Evolutionary conservation across 2,888 invertebrate species (phyloP).

Genomic region (Temnothorax unifasciatus): DNA sequence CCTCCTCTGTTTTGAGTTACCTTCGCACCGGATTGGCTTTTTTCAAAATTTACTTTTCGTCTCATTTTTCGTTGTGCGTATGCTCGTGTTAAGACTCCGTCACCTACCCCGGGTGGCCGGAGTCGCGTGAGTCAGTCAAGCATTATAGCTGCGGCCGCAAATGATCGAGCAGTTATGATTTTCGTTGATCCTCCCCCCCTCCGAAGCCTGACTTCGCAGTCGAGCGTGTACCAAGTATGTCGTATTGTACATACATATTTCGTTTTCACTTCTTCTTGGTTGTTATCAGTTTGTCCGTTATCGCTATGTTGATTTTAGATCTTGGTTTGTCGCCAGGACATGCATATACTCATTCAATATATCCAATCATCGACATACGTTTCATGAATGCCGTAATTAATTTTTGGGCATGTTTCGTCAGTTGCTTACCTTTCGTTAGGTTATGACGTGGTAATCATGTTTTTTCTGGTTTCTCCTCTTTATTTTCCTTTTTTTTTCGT

Average conservation of each 20-base stretch:
- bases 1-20: slow-evolving; percentile 42
- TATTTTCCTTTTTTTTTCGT: slow-evolving; percentile 9
- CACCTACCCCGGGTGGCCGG: neutral
- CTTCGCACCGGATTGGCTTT: slow-evolving; percentile 81
- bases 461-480: slow-evolving; percentile 19
- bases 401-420: slow-evolving; percentile 85
- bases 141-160: slow-evolving; percentile 25
- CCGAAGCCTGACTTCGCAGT: slow-evolving; percentile 34
- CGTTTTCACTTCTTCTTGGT: slow-evolving; percentile 16
- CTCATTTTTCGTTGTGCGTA: slow-evolving; percentile 59
- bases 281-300: slow-evolving; percentile 30
- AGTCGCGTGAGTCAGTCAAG: slow-evolving; percentile 23
- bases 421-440: slow-evolving; percentile 83
- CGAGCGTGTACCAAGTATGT: slow-evolving; percentile 25
- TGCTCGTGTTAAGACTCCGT: slow-evolving; percentile 31
- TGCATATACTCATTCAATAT: slow-evolving; percentile 47
- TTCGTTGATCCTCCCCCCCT: neutral
- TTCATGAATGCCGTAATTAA: slow-evolving; percentile 84
- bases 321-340: slow-evolving; percentile 52
- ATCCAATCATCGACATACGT: slow-evolving; percentile 65
- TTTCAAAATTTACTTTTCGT: slow-evolving; percentile 81
- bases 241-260: slow-evolving; percentile 31
- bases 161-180: slow-evolving; percentile 40
- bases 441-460: slow-evolving; percentile 54
- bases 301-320: slow-evolving; percentile 34